These are phyloP conservation scores for Chloroceryle amazona DNA, from an alignment of 2,797 vertebrate species.

Conservation along the genomic window DNA sequence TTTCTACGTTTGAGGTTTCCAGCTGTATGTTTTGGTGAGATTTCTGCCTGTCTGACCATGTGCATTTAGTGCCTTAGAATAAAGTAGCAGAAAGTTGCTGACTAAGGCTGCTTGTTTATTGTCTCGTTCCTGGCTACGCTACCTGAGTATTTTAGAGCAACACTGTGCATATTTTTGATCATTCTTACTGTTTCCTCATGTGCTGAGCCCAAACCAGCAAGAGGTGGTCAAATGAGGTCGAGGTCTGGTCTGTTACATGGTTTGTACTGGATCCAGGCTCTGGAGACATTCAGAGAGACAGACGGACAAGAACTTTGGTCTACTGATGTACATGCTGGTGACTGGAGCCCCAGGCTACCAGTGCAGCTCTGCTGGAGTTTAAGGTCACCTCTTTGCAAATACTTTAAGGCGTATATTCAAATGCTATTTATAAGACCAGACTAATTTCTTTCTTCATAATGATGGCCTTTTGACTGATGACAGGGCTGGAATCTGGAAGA, in stretches of 20 bases:
- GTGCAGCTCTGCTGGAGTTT: conserved; percentile 29
- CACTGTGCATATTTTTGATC: not conserved
- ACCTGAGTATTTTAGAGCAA: not conserved
- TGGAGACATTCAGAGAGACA: not conserved
- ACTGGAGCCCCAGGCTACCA: conserved; percentile 16
- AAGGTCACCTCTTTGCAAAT: conserved; percentile 60
- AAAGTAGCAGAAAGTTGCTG: not conserved
- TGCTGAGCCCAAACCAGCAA: not conserved
- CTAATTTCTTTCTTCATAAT: conserved; percentile 63
- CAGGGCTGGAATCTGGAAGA: conserved; percentile 59
- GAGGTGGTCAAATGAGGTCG: not conserved
- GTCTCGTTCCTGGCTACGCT: not conserved
- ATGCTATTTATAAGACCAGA: conserved; percentile 61
- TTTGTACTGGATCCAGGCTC: not conserved
- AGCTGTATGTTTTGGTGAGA: not conserved
- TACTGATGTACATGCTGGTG: not conserved
- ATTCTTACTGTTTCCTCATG: not conserved
- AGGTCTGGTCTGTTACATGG: not conserved
- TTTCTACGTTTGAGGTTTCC: not conserved
- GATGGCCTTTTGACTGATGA: conserved; percentile 49
- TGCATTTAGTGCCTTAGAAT: not conserved
- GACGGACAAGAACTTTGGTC: fast-evolving
- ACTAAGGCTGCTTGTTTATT: not conserved
- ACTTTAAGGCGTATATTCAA: conserved; percentile 53
- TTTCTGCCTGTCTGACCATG: not conserved